Evolutionary conservation across 1,140 invertebrate genomes (phyloP), one percentile per base, ranked within the genome.

Genomic region (Sinonovacula constricta): DNA sequence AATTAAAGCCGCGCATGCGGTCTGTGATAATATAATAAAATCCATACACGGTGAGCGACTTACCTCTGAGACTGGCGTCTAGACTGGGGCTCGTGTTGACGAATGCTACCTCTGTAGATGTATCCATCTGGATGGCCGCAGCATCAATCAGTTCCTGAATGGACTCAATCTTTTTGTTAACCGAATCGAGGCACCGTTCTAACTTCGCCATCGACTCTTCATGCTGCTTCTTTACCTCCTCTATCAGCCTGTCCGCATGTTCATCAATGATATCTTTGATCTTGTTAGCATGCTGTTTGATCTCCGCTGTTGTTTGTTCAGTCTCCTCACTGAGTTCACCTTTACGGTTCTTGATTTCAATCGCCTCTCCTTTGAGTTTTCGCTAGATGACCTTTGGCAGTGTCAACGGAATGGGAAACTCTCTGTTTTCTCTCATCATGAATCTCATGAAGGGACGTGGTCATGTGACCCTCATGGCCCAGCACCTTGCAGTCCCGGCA

Each of bases 181-280:
- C 72, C n/a, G 60, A 7, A 14, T 76, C 72, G 3, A 76, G 53
- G 39, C 72, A 76, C 15, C 14, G 66, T 18, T 76, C 63, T 12
- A 76, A 39, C 53, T 76, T 76, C 24, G 53, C 24, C n/a, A 76
- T 57, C 10, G 60, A 65, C 33, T 76, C 72, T 18, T 76, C 72
- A 36, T 76, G 72, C 67, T 76, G 72, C 31, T 67, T 49, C 5
- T 53, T 15, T 7, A 76, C 72, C 31, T 24, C 39, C 28, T 76
- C 62, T 15, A 76, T 39, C 1, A 76, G 33, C 31, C 65, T 62
- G 5, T 49, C 72, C 39, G 62, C 2, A 24, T 76, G 72, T 31
- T 76, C 72, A 56, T 76, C 72, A 0, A 67, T 63, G 15, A 76
- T 76, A 28, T 76, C 72, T 36, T 76, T 76, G 3, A 76, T 76